A percentile compares a stretch with the other conserved stretches of the same genome.
phyloP scores from a whole-genome alignment of 92 coral and sea anemone genomes.

The Virgularia gustaviana region DNA sequence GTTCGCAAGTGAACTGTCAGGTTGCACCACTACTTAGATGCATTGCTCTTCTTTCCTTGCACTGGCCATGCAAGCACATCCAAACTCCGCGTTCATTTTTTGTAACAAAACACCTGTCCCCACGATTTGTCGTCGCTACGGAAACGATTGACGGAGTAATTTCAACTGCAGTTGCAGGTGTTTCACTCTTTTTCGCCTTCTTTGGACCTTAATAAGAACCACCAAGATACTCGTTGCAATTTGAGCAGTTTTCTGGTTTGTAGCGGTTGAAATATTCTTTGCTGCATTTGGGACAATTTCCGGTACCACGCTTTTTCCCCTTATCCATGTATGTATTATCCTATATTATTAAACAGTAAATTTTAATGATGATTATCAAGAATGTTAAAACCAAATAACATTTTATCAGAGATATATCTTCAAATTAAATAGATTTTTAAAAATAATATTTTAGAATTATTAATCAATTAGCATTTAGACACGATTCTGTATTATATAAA shows the following conservation, averaged over 20 bases:
- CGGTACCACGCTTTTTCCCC: constrained; percentile 1
- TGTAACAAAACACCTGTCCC: not conserved
- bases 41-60: not conserved
- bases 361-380: too few relatives aligned
- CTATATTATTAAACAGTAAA: too few relatives aligned
- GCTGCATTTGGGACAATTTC: not conserved
- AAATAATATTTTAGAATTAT: too few relatives aligned
- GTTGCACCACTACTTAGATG: not conserved
- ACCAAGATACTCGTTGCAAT: constrained; percentile 19
- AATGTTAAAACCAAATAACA: too few relatives aligned
- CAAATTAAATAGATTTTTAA: too few relatives aligned
- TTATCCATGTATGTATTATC: too few relatives aligned
- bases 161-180: too few relatives aligned
- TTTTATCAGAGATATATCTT: too few relatives aligned
- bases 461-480: too few relatives aligned
- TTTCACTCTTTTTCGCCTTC: too few relatives aligned
- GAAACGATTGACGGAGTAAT: too few relatives aligned
- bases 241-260: not conserved
- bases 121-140: not conserved
- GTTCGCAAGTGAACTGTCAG: not conserved
- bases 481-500: too few relatives aligned
- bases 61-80: not conserved
- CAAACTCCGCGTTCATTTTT: not conserved
- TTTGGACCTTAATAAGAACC: constrained; percentile 9
- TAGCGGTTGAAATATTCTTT: not conserved